Percentiles rank a stretch among this genome's conserved stretches.
Evolutionary conservation across 1,140 invertebrate genomes (phyloP).

Genomic region (Penaeus indicus): DNA sequence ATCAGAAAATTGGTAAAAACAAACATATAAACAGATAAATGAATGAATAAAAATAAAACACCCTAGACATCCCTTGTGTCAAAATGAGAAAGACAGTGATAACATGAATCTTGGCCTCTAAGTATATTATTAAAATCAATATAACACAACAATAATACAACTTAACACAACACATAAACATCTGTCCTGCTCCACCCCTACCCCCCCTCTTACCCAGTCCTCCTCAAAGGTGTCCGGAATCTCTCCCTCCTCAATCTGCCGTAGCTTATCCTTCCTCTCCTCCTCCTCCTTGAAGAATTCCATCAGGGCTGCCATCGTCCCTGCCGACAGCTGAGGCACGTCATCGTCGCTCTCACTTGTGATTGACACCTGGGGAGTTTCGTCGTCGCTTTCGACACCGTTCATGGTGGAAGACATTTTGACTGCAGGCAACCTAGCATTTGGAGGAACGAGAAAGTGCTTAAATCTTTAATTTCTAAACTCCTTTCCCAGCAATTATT

Average conservation of each 20-base stretch:
- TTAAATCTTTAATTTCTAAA: too few species aligned
- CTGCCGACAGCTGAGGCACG: slow-evolving; percentile 74
- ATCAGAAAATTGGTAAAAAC: too few species aligned
- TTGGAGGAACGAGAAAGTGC: too few species aligned
- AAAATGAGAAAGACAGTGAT: too few species aligned
- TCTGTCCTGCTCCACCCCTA: too few species aligned
- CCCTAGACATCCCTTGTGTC: too few species aligned
- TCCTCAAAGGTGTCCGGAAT: slow-evolving; percentile 76
- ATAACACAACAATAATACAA: background rate
- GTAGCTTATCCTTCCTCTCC: slow-evolving; percentile 73
- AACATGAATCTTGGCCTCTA: background rate
- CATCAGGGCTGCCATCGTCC: slow-evolving; percentile 82
- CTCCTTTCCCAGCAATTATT: too few species aligned
- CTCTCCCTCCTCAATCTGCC: slow-evolving; percentile 70
- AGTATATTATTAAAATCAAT: background rate
- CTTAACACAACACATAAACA: background rate
- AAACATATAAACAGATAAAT: too few species aligned
- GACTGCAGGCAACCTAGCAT: background rate
- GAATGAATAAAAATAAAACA: too few species aligned
- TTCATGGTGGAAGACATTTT: background rate
- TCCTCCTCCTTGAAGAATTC: slow-evolving; percentile 85
- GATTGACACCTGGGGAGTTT: background rate
- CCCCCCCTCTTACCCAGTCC: slow-evolving; percentile 80
- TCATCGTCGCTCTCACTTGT: slow-evolving; percentile 18
- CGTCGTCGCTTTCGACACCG: background rate